Evolutionary conservation across 2,888 invertebrate species (phyloP).

Genomic region (Mesochorus sp.): DNA sequence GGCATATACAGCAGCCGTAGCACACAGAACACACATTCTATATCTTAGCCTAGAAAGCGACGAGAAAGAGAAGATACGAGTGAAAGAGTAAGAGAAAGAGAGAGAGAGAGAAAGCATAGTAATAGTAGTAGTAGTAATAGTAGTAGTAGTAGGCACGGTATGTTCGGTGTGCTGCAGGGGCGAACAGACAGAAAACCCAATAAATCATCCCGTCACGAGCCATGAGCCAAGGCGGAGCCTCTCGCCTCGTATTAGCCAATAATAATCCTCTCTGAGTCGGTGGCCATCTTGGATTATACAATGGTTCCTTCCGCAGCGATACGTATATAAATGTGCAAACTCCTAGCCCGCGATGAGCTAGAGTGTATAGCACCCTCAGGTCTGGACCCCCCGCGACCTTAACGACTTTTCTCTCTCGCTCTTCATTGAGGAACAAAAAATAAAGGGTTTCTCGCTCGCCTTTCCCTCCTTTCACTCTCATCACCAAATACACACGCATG

Average conservation of each 20-base stretch:
- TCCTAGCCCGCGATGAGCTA: slow-evolving; percentile 67
- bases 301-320: slow-evolving; percentile 82
- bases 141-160: slow-evolving; percentile 73
- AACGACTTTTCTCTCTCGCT: slow-evolving; percentile 67
- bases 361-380: slow-evolving; percentile 71
- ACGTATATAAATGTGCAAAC: slow-evolving; percentile 79
- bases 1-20: slow-evolving; percentile 8
- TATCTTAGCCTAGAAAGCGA: slow-evolving; percentile 57
- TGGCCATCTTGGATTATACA: slow-evolving; percentile 84
- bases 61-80: slow-evolving; percentile 29
- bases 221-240: slow-evolving; percentile 84
- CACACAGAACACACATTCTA: slow-evolving; percentile 9
- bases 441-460: slow-evolving; percentile 14
- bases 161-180: slow-evolving; percentile 80
- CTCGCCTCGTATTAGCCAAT: slow-evolving; percentile 85
- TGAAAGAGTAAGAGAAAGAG: slow-evolving; percentile 39
- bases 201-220: slow-evolving; percentile 85
- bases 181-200: slow-evolving; percentile 83
- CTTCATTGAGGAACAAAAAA: slow-evolving; percentile 54
- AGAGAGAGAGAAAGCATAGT: slow-evolving; percentile 15
- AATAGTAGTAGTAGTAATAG: slow-evolving; percentile 63
- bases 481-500: no score
- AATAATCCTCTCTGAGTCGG: slow-evolving; percentile 84
- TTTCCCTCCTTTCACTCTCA: slow-evolving; percentile 31
- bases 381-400: slow-evolving; percentile 75